phyloP scores from a whole-genome alignment of 2,113 vertebrate genomes.

The Phrynosoma blainvillii region DNA sequence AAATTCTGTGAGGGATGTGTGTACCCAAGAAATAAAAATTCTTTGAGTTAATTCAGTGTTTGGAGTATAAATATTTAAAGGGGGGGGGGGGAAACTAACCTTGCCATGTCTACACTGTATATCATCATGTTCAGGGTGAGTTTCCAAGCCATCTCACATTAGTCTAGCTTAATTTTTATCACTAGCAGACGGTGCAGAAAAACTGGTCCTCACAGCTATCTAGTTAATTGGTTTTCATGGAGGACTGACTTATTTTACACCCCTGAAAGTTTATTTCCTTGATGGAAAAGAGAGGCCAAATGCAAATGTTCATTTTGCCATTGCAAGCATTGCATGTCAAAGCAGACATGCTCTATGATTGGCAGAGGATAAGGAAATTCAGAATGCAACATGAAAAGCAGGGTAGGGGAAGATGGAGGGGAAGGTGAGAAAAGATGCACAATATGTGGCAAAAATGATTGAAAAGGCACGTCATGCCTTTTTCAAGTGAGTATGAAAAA shows the following conservation, averaged over 20 bases:
- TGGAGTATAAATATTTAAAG: neutral
- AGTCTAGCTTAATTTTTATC: slow-evolving; percentile 8
- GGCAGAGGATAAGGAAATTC: neutral
- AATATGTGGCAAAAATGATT: neutral
- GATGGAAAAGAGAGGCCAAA: slow-evolving; percentile 1
- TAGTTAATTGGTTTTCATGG: slow-evolving; percentile 5
- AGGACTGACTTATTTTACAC: slow-evolving; percentile 6
- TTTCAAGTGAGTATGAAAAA: neutral
- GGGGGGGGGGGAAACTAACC: neutral
- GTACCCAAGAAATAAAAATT: neutral
- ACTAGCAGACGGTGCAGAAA: neutral
- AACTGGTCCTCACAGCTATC: neutral
- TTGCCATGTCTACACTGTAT: neutral
- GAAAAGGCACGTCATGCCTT: neutral
- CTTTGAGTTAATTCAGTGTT: neutral
- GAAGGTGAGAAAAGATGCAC: neutral
- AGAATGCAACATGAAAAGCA: neutral
- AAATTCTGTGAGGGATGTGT: neutral
- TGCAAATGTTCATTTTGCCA: neutral
- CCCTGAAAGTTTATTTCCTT: neutral
- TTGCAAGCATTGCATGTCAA: neutral
- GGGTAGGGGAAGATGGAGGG: neutral
- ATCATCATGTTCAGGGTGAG: neutral
- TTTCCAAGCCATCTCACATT: neutral
- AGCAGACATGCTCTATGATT: neutral